Base-by-base conservation (phyloP, 2,888 invertebrate species). In the Drosophila maculinotata region DNA sequence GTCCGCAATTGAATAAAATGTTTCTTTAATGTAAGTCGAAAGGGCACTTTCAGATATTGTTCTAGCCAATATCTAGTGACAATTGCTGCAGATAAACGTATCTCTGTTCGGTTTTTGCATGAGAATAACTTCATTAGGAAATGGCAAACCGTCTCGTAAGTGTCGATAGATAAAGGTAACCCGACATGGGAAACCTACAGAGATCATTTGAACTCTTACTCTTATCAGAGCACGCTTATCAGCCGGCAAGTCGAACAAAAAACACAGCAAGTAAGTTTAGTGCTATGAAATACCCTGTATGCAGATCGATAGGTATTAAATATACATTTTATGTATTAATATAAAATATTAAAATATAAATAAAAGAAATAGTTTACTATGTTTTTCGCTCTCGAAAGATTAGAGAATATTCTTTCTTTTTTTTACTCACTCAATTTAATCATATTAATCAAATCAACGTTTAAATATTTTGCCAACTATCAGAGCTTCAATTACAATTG, bases 1-100 rank as follows among this genome's bases (percentile, higher is more conserved):
- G 65, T 56, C 66, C 77, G 76, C 88, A 90, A 90, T 89, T 90
- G 89, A 90, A 89, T 89, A 80, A 89, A 89, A 90, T 84, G 87
- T 71, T 82, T 52, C 71, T 79, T 79, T 87, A 89, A 89, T 89
- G 81, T 70, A 71, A 48, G 73, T 53, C 71, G 57, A 69, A 74
- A 42, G 69, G 63, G 66, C 74, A 69, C 69, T 69, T 76, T 51
- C 38, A 51, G 38, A 53, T 62, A 74, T 68, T 67, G 59, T 71
- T 60, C 49, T 36, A 23, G 74, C 49, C 69, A 63, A 58, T 42
- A 53, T 49, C 39, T 41, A 66, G 47, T 71, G 59, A 48, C 52
- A 31, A 36, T 35, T 20, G 42, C 33, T 41, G 10, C 41, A 54
- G 44, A 48, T 44, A 57, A 20, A 1, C 9, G 17, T 36, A 12